phyloP scores from a whole-genome alignment of 2,113 vertebrate genomes.

The Gopherus flavomarginatus region DNA sequence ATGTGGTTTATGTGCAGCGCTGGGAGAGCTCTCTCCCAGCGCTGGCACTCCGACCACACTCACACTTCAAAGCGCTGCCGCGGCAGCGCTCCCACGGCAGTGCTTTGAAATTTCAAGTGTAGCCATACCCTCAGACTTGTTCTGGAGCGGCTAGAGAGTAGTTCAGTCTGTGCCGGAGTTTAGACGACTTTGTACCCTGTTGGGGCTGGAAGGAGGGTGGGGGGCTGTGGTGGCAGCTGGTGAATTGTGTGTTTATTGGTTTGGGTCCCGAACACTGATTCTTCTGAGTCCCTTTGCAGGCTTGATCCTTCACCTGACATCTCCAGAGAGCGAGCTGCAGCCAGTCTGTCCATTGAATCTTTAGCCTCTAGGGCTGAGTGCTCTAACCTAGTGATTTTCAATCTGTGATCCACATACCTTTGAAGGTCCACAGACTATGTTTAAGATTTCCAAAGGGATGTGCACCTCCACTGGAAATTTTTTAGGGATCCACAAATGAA shows the following conservation, averaged over 20 bases:
- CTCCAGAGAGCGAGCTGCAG: constrained; percentile 34
- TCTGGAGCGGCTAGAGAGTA: too few species aligned
- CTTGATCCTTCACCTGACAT: constrained; percentile 41
- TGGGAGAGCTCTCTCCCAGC: too few species aligned
- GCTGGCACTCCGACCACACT: too few species aligned
- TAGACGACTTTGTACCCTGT: not conserved
- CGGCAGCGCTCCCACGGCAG: too few species aligned
- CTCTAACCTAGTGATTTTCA: too few species aligned
- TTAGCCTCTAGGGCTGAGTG: not conserved
- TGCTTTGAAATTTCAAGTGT: too few species aligned
- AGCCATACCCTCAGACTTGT: too few species aligned
- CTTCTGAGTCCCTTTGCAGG: constrained; percentile 74
- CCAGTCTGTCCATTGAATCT: not conserved
- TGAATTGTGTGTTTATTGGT: not conserved
- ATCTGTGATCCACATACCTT: too few species aligned
- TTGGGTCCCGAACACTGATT: constrained; percentile 54
- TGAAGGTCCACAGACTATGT: too few species aligned
- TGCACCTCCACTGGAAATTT: not conserved
- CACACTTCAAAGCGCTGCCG: too few species aligned
- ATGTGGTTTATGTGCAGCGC: too few species aligned
- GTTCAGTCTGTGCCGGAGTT: not conserved
- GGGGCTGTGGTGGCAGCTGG: constrained; percentile 27
- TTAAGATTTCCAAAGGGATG: too few species aligned
- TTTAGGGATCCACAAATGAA: not conserved
- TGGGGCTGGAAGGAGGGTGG: not conserved